These are phyloP conservation scores for Geophilus truncorum DNA, from an alignment of 2,888 invertebrate genomes.

Conservation along the genomic window DNA sequence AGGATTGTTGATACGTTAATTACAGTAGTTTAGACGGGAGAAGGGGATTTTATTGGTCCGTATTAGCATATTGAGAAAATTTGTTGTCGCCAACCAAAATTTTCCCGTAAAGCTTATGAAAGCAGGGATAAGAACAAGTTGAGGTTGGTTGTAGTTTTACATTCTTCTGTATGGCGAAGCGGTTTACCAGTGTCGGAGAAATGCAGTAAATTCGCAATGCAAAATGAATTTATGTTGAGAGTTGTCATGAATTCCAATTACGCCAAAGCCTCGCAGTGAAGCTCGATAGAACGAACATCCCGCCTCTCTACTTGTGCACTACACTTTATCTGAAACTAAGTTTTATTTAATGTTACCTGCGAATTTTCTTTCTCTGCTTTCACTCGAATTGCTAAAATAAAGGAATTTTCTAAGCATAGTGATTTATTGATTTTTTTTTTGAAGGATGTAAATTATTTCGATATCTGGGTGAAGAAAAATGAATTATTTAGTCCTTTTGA, in stretches of 20 bases:
- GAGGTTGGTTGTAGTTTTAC: constrained; percentile 7
- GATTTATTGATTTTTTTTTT: neutral
- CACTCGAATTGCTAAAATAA: no score
- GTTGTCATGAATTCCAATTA: constrained; percentile 27
- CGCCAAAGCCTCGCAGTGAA: constrained; percentile 13
- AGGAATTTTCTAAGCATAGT: neutral
- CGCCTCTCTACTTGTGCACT: neutral
- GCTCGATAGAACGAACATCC: neutral
- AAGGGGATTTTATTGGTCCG: neutral
- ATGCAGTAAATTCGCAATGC: constrained; percentile 21
- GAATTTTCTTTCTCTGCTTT: neutral
- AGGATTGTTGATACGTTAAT: constrained; percentile 1
- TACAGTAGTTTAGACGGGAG: neutral
- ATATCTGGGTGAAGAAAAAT: no score
- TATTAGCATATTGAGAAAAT: neutral
- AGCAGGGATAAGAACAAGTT: neutral
- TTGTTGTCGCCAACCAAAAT: neutral
- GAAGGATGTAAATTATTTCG: no score
- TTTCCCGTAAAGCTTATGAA: neutral
- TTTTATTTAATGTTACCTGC: neutral
- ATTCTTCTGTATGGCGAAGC: constrained; percentile 8
- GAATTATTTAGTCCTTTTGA: no score
- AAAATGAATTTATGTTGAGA: constrained; percentile 27
- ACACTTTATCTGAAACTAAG: constrained; percentile 6
- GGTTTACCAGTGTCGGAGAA: constrained; percentile 24